A percentile compares a stretch with the other conserved stretches of the same genome.
These are phyloP conservation scores for Drosophila tsacasi DNA, from an alignment of 1,140 invertebrate genomes.

Conservation along the genomic window DNA sequence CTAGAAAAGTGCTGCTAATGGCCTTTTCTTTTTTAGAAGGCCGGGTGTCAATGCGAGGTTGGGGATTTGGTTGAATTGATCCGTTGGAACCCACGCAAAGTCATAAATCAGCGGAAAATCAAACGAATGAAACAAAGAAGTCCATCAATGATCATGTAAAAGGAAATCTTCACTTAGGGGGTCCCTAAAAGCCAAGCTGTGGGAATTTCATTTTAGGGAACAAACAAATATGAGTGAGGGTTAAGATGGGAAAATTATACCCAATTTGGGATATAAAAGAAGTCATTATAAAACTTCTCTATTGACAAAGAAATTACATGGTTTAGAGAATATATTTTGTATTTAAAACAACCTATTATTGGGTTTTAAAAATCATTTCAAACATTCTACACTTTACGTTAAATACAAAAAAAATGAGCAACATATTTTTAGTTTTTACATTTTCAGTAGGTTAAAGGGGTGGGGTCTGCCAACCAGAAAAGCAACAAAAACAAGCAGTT, in stretches of 20 bases:
- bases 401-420: neutral
- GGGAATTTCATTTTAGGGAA: neutral
- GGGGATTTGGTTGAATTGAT: conserved; percentile 29
- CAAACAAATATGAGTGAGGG: neutral
- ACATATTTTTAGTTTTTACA: neutral
- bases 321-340: neutral
- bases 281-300: neutral
- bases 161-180: conserved; percentile 7
- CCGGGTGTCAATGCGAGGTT: conserved; percentile 18
- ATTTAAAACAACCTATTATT: neutral
- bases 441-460: conserved; percentile 1
- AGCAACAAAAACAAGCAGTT: conserved; percentile 9
- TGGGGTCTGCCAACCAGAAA: neutral
- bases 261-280: neutral
- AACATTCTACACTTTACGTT: neutral
- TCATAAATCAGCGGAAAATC: conserved; percentile 47
- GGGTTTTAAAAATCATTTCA: neutral
- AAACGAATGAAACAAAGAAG: conserved; percentile 27
- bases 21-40: conserved; percentile 11
- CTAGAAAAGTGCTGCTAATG: conserved; percentile 46
- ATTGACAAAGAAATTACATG: neutral
- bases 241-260: neutral
- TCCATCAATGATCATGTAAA: conserved; percentile 27
- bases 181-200: conserved; percentile 3
- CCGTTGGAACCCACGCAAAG: conserved; percentile 24